These are phyloP conservation scores for Folsomia candida DNA, from an alignment of 2,888 invertebrate genomes.

Conservation along the genomic window DNA sequence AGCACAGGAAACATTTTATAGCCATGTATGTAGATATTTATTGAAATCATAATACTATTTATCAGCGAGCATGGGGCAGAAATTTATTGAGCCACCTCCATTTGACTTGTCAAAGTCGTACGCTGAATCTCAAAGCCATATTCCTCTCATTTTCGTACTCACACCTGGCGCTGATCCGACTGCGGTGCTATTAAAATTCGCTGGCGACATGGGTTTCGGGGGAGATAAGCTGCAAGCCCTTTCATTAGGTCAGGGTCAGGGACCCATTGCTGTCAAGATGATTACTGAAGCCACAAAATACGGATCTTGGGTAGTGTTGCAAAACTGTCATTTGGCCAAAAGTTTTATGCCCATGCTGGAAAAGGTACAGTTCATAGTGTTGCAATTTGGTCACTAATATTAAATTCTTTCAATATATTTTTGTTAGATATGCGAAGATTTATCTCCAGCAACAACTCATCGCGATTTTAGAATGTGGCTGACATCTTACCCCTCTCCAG, in stretches of 20 bases:
- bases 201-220: constrained; percentile 67
- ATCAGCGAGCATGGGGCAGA: constrained; percentile 59
- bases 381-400: not conserved
- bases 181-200: constrained; percentile 68
- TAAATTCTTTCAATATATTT: too few species aligned
- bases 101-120: constrained; percentile 86
- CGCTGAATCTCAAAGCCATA: constrained; percentile 77
- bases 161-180: constrained; percentile 91
- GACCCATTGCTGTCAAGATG: constrained; percentile 75
- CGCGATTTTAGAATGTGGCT: constrained; percentile 91
- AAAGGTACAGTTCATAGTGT: constrained; percentile 61
- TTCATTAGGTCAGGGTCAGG: constrained; percentile 86
- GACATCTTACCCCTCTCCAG: constrained; percentile 85
- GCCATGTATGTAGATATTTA: too few species aligned
- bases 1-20: constrained; percentile 54
- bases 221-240: constrained; percentile 67
- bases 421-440: constrained; percentile 81
- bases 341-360: constrained; percentile 92
- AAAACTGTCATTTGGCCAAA: constrained; percentile 92
- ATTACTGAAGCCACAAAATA: constrained; percentile 72
- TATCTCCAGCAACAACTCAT: constrained; percentile 76
- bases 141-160: constrained; percentile 85
- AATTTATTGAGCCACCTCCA: constrained; percentile 83
- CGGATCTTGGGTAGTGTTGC: constrained; percentile 90
- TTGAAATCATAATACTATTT: not conserved